phyloP scores from a whole-genome alignment of 2,888 invertebrate genomes.

The Tryphoninae sp. region DNA sequence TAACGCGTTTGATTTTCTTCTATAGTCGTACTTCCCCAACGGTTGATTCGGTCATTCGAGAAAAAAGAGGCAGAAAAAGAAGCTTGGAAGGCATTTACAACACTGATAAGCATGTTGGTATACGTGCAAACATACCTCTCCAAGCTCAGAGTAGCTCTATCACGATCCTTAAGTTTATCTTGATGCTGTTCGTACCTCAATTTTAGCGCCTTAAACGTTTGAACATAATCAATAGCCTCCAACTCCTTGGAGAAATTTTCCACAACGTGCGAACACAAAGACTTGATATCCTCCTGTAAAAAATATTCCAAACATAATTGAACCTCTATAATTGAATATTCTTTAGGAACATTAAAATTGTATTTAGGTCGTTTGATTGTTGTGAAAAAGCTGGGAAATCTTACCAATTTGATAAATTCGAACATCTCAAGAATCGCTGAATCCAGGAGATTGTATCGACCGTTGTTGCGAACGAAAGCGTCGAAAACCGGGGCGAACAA shows the following conservation, averaged over 20 bases:
- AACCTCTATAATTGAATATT: not conserved
- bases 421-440: conserved; percentile 99
- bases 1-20: too few species aligned
- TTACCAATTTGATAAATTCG: conserved; percentile 96
- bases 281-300: conserved; percentile 92
- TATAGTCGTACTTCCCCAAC: too few species aligned
- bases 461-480: conserved; percentile 97
- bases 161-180: conserved; percentile 93
- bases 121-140: conserved; percentile 84
- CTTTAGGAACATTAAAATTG: not conserved
- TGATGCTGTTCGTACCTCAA: conserved; percentile 95
- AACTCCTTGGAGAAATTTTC: conserved; percentile 97
- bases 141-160: conserved; percentile 85
- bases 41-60: not conserved
- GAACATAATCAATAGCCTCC: conserved; percentile 98
- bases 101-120: conserved; percentile 51
- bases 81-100: conserved; percentile 43
- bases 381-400: conserved; percentile 23
- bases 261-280: conserved; percentile 95
- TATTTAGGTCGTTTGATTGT: not conserved
- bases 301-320: not conserved
- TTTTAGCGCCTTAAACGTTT: conserved; percentile 97
- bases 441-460: conserved; percentile 98
- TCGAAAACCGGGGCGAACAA: conserved; percentile 98
- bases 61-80: conserved; percentile 15